Conservation (phyloP, 2,888 invertebrate genomes). For the Luperina nickerlii region DNA sequence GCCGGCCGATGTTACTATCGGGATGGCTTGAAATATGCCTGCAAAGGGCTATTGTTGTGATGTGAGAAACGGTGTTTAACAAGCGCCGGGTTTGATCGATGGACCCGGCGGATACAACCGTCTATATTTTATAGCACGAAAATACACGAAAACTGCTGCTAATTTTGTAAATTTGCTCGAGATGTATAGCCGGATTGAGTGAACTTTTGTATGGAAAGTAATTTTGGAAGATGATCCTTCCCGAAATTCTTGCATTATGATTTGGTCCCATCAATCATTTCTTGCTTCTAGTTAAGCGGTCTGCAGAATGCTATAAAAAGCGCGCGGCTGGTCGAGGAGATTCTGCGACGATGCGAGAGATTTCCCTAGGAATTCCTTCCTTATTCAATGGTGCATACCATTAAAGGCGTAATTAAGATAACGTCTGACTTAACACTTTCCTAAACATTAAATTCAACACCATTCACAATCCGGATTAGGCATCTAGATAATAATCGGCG, state of each 20-base stretch:
- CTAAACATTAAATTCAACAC: conserved; percentile 65
- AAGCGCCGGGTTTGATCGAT: conserved; percentile 86
- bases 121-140: conserved; percentile 81
- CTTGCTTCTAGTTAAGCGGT: conserved; percentile 2
- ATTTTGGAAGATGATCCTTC: conserved; percentile 41
- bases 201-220: conserved; percentile 24
- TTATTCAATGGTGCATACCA: conserved; percentile 45
- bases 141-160: conserved; percentile 80
- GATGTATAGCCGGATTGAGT: conserved; percentile 53
- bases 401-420: conserved; percentile 63
- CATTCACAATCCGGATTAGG: conserved; percentile 70
- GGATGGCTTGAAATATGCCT: conserved; percentile 89
- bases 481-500: conserved; percentile 75
- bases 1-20: conserved; percentile 86
- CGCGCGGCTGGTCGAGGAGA: conserved; percentile 3
- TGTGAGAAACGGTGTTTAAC: conserved; percentile 90
- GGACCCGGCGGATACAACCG: conserved; percentile 79
- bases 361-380: conserved; percentile 34
- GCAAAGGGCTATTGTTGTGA: conserved; percentile 88
- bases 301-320: not conserved
- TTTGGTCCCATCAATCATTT: conserved; percentile 21
- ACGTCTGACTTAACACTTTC: conserved; percentile 67
- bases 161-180: conserved; percentile 68
- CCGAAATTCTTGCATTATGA: conserved; percentile 19
- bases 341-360: conserved; percentile 17